Conservation (phyloP, 2,888 invertebrate genomes). For the Norana najaformis region DNA sequence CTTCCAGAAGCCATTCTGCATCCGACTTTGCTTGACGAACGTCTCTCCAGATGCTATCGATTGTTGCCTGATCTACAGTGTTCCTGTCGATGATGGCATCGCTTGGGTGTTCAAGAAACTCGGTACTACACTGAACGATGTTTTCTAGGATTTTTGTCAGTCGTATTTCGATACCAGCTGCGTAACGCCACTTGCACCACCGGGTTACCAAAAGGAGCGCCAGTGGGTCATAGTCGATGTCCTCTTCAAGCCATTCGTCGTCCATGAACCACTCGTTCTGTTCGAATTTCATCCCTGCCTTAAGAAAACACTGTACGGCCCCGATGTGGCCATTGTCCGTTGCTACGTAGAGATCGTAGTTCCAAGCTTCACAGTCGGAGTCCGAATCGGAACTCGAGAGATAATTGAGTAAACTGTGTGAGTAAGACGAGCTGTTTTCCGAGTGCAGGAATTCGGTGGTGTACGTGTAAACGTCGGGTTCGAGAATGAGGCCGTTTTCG, state of each 20-base stretch:
- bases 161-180: background rate
- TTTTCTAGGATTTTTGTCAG: background rate
- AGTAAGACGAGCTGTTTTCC: background rate
- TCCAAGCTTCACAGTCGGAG: background rate
- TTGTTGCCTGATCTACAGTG: background rate
- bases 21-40: background rate
- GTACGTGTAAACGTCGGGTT: background rate
- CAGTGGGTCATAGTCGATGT: slow-evolving; percentile 2
- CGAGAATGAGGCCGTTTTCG: background rate
- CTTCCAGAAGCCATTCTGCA: background rate
- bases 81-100: too few species aligned
- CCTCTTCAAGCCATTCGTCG: background rate
- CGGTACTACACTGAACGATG: background rate
- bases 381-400: background rate
- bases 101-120: background rate
- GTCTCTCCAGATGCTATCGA: background rate
- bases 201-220: background rate
- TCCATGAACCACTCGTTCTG: slow-evolving; percentile 27
- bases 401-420: background rate
- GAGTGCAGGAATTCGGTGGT: slow-evolving; percentile 15
- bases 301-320: background rate
- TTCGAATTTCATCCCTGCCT: slow-evolving; percentile 19
- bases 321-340: background rate
- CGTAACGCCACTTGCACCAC: slow-evolving; percentile 1
- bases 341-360: slow-evolving; percentile 22